Base-by-base conservation (phyloP, 2,797 vertebrate genomes). In the Babyrousa celebensis region DNA sequence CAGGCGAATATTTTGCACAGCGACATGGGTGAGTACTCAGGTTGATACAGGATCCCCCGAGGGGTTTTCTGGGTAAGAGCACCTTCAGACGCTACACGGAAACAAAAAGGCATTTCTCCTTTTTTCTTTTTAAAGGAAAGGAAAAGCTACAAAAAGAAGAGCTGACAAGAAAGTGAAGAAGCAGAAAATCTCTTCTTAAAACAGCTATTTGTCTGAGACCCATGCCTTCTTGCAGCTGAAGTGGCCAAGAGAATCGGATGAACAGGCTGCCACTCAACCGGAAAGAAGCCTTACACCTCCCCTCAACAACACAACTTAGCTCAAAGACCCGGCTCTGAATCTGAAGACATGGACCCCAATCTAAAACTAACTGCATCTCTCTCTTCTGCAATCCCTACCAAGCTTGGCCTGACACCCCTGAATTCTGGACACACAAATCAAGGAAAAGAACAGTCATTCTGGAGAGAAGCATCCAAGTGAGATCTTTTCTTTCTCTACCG, bases 361-460 rank as follows among this genome's bases (percentile, higher is more conserved):
- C 0, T 60, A 43, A 89, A 82, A 88, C 16, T 18, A 77, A 23
- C 36, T 78, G 71, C 29, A 40, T 56, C 86, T 89, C 70, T 54
- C 48, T 56, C 60, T 88, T 68, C 84, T 89, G 65, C 3, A 90
- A 20, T 36, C 71, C 52, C 54, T 93, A 71, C 62, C 70, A 48
- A 85, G 20, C n/a, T 65, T 20, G n/a, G 43, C 60, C 70, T 96
- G 65, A 85, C 14, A 72, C 5, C 52, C 23, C 52, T 75, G 60
- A 91, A 96, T n/a, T 88, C 78, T 93, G 83, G 60, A 92, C 65
- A 91, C 17, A 92, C 48, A 91, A 95, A 74, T 8, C 48, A 89
- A 94, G 89, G 65, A 86, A 90, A 71, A 14, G 16, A 63, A 75
- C 0, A 27, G 60, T 40, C 56, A 67, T 68, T 54, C 65, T 62